Base-by-base conservation (phyloP, 2,888 invertebrate species). In the Hipparchia sbordonii region DNA sequence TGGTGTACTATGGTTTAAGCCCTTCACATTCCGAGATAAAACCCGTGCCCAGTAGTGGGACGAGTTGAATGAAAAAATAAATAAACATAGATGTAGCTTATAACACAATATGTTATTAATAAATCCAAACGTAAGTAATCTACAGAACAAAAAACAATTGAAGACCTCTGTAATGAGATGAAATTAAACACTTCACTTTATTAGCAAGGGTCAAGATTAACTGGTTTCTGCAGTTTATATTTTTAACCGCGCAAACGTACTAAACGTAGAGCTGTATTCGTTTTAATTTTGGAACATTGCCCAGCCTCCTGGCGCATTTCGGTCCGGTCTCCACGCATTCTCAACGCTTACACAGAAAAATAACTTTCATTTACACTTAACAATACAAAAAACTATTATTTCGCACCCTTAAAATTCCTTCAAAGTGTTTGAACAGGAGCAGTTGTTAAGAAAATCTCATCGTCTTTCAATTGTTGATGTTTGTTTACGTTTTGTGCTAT, bases 261-360 rank as follows among this genome's bases (percentile, higher is more conserved):
- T 81, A 82, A 74, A 88, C 78, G 78, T 79, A 80, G 39, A 39
- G 78, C 78, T 85, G 82, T 89, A 87, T 87, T 84, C 86, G 91
- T 87, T 90, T 89, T 89, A 90, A 87, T 85, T 89, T 92, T 93
- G 93, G 93, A 91, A 82, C 90, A 72, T 74, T 85, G 93, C 93
- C 93, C 91, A 88, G 87, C 82, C 79, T 86, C 82, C 87, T 84
- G 85, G 86, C 88, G 86, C 82, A 85, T 84, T 82, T 78, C 81
- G 80, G 82, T 82, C 82, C 87, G 87, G 89, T 90, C 82, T 82
- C 79, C 80, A 79, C 80, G 84, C 85, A 85, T 82, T 82, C 77
- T 81, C 85, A 85, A 85, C 84, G 82, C 82, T 83, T 80, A 79
- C 84, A 81, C 80, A 79, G 79, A 84, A 88, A 85, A 83, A 81